Percentiles rank a stretch among this genome's conserved stretches.
phyloP scores from a whole-genome alignment of 1,140 invertebrate genomes.

The Rhopalosiphum padi region DNA sequence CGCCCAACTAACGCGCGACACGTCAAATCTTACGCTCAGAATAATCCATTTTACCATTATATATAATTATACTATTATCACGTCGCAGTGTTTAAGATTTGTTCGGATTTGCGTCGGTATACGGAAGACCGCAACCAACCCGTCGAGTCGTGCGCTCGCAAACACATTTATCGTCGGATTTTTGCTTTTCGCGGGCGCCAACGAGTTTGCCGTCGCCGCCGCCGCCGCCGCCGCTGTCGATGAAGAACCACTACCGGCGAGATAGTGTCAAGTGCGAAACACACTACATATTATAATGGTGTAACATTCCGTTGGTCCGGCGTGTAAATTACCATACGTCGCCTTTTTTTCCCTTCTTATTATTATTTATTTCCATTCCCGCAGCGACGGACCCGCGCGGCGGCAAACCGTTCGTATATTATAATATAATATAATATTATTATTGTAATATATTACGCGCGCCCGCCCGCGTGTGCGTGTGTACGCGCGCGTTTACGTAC shows the following conservation, averaged over 20 bases:
- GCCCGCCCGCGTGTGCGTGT: not conserved
- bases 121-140: not conserved
- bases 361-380: conserved; percentile 51
- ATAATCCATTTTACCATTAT: not conserved
- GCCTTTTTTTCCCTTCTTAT: conserved; percentile 21
- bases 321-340: conserved; percentile 52
- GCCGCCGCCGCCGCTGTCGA: not conserved
- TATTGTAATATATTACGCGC: not conserved
- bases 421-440: no score
- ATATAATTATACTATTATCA: no score
- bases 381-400: not conserved
- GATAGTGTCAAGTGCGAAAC: conserved; percentile 31
- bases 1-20: no score
- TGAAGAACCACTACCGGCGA: not conserved
- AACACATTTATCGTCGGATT: not conserved
- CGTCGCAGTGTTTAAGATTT: not conserved
- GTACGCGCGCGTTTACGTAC: no score
- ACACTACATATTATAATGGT: not conserved
- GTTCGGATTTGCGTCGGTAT: not conserved
- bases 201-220: not conserved
- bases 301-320: conserved; percentile 25
- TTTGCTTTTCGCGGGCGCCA: not conserved
- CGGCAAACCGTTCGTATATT: not conserved
- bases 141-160: not conserved
- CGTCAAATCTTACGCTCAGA: not conserved